Conservation (phyloP, 2,797 vertebrate species). For the Antennarius maculatus region DNA sequence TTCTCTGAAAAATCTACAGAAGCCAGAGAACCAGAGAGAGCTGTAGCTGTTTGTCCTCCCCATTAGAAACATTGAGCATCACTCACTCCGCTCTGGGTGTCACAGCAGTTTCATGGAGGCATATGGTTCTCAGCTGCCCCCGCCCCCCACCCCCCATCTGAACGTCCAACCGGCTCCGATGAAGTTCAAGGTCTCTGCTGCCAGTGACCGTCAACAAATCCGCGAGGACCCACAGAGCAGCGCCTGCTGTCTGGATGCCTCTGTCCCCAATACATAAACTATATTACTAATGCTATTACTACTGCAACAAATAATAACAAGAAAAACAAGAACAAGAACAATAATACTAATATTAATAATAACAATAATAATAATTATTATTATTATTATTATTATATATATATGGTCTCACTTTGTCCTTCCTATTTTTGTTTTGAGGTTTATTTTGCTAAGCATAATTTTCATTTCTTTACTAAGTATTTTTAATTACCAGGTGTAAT, state of each 20-base stretch:
- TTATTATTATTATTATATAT: not conserved
- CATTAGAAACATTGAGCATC: slow-evolving; percentile 38
- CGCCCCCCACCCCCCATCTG: slow-evolving; percentile 37
- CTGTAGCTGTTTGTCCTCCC: slow-evolving; percentile 19
- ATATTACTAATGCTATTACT: too few relatives aligned
- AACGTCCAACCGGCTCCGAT: slow-evolving; percentile 65
- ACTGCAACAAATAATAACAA: not conserved
- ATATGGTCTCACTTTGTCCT: not conserved
- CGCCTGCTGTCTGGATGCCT: slow-evolving; percentile 25
- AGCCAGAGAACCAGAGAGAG: slow-evolving; percentile 1
- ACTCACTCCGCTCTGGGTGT: slow-evolving; percentile 54
- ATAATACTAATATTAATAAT: not conserved
- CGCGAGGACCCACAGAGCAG: slow-evolving; percentile 25
- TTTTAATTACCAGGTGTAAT: not conserved
- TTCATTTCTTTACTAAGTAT: not conserved
- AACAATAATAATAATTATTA: not conserved
- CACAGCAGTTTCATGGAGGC: slow-evolving; percentile 65
- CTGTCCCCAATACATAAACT: not conserved
- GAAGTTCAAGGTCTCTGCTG: slow-evolving; percentile 80
- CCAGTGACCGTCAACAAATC: slow-evolving; percentile 61
- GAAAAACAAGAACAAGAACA: too few relatives aligned
- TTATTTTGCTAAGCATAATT: not conserved
- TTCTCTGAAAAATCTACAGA: not conserved
- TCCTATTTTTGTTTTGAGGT: not conserved
- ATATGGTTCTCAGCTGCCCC: slow-evolving; percentile 79